Base-by-base conservation (phyloP, 2,888 invertebrate genomes). In the Criorhina ranunculi region DNA sequence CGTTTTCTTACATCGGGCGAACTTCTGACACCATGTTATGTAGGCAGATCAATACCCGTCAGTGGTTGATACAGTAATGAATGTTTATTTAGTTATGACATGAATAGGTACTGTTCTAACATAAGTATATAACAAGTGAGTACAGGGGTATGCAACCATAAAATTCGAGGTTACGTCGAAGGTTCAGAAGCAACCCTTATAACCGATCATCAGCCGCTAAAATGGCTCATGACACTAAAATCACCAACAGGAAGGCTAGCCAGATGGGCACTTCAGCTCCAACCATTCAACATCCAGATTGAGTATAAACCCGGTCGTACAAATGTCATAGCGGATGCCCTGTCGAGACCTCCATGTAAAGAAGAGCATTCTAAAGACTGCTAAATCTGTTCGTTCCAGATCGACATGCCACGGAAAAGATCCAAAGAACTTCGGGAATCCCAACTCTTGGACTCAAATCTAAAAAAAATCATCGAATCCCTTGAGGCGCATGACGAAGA, bases 151-250 rank as follows among this genome's bases (percentile, higher is more conserved):
- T 6, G 33, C 33, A 33, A 33, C 33, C 8, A 33, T 7, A 8
- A 33, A 33, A 8, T 33, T 33, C 8, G 33, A 33, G 7, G 33
- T 33, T 33, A 33, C 33, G 8, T 33, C 1, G 62, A 33, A 17
- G 17, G 60, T 29, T 0, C 2, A 8, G 15, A n/a, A 60, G 15
- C n/a, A n/a, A n/a, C n/a, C n/a, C n/a, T n/a, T n/a, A 17, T 77
- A 11, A 77, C 77, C 5, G 77, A 77, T 9, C 53, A 67, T 35
- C 42, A 53, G 19, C 29, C 67, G 0, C 9, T 42, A 40, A 40
- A 29, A 6, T 67, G 51, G 33, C 33, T 33, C 8, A 33, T 33
- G 33, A 33, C 4, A 33, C 8, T 33, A 33, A 33, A 33, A 8
- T 33, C 6, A 7, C 33, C 7, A 5, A 33, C 33, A 8, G 6